Percentiles rank a stretch among this genome's conserved stretches.
Evolutionary conservation across 1,140 invertebrate species (phyloP).

Genomic region (Drosophila rhopaloa): DNA sequence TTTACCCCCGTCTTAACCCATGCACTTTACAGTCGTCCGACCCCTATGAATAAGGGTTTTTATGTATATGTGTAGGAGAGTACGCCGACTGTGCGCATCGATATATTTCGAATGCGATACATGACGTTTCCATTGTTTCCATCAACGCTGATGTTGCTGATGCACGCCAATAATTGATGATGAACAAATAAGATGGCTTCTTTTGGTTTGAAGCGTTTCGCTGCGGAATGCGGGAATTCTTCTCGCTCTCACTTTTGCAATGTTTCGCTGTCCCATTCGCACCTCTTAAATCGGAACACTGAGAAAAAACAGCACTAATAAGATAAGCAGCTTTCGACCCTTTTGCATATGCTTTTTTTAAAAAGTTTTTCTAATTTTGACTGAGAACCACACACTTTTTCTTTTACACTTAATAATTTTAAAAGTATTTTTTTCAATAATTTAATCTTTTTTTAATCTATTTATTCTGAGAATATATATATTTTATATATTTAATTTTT

Average conservation of each 20-base stretch:
- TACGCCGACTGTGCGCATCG: constrained; percentile 4
- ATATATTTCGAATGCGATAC: constrained; percentile 61
- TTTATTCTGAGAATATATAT: no score
- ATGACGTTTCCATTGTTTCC: constrained; percentile 75
- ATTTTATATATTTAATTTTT: no score
- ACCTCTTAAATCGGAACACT: constrained; percentile 25
- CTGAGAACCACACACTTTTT: no score
- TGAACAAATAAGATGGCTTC: constrained; percentile 82
- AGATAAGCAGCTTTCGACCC: no score
- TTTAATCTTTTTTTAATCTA: no score
- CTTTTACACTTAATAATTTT: no score
- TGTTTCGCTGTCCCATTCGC: constrained; percentile 2
- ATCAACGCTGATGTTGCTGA: constrained; percentile 66
- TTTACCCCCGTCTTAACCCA: constrained; percentile 15
- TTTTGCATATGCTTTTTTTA: no score
- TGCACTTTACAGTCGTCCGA: constrained; percentile 14
- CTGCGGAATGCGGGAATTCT: constrained; percentile 13
- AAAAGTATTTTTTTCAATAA: no score
- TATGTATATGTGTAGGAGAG: constrained; percentile 9
- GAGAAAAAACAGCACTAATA: neutral
- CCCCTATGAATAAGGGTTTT: constrained; percentile 23
- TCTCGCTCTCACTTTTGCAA: constrained; percentile 14
- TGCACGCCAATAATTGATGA: constrained; percentile 81
- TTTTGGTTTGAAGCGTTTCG: constrained; percentile 61
- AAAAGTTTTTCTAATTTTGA: no score